A percentile compares a stretch with the other conserved stretches of the same genome.
phyloP scores from a whole-genome alignment of 1,140 invertebrate genomes.

The Zaprionus ornatus region DNA sequence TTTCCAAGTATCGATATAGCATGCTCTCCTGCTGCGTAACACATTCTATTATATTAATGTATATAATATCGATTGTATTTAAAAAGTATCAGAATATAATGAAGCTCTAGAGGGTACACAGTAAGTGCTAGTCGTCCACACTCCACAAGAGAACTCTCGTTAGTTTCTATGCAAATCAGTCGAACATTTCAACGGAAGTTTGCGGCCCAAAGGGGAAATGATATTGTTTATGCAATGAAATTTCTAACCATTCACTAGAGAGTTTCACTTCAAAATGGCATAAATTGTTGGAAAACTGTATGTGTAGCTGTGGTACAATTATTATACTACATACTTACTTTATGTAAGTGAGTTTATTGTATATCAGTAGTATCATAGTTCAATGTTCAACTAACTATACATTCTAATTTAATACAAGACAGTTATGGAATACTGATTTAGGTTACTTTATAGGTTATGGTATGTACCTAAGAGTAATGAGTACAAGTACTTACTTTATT shows the following conservation, averaged over 20 bases:
- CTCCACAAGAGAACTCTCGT: background rate
- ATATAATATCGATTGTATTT: no score
- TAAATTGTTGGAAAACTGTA: background rate
- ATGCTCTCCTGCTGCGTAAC: background rate
- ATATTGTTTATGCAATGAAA: constrained; percentile 16
- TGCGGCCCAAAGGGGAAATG: constrained; percentile 32
- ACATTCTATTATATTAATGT: background rate
- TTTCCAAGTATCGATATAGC: background rate
- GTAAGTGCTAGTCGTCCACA: background rate
- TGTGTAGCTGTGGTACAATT: background rate
- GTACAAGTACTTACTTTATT: no score
- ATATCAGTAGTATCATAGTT: no score
- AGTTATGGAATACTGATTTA: no score
- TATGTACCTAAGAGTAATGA: no score
- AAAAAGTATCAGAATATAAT: no score
- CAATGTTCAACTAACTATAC: no score
- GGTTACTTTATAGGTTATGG: no score
- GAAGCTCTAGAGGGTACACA: no score
- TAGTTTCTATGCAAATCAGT: constrained; percentile 19
- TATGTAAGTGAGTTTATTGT: background rate
- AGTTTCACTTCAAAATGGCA: constrained; percentile 25
- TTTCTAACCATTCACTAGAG: background rate
- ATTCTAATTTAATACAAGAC: no score
- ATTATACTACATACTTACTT: background rate
- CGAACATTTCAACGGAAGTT: constrained; percentile 18